Conservation (phyloP, 2,888 invertebrate species). For the Troides aeacus region DNA sequence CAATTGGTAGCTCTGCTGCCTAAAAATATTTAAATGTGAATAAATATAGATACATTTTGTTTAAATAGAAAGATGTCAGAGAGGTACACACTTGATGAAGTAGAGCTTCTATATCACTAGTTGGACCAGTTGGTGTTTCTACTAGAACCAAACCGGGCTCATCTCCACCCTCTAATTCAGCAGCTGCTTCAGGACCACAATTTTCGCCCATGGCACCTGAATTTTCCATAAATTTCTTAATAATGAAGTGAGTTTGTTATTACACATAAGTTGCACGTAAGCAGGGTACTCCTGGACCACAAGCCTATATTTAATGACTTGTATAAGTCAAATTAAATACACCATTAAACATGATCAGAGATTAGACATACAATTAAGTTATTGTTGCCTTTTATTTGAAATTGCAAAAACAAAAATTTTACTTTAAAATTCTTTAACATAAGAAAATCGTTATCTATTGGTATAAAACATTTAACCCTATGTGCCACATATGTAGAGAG, state of each 20-base stretch:
- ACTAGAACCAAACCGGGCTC: constrained; percentile 88
- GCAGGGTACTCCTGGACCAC: no score
- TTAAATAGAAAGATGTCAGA: neutral
- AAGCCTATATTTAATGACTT: no score
- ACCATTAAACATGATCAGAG: no score
- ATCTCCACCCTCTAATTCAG: constrained; percentile 91
- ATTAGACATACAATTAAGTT: no score
- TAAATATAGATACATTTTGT: neutral
- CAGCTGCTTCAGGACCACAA: constrained; percentile 80
- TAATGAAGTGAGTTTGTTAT: neutral
- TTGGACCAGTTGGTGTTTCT: constrained; percentile 86
- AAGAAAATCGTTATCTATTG: no score
- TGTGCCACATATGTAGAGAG: no score
- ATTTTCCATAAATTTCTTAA: neutral
- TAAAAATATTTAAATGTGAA: constrained; percentile 37
- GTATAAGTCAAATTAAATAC: no score
- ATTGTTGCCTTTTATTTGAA: no score
- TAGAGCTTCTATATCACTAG: constrained; percentile 84
- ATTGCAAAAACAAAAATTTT: no score
- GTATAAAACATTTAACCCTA: no score
- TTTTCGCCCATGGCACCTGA: constrained; percentile 57
- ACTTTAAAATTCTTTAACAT: no score
- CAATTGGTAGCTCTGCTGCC: constrained; percentile 67
- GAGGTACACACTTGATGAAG: constrained; percentile 82
- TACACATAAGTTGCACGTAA: neutral